Conservation (phyloP, 2,888 invertebrate species). For the Drosophila sordidula region DNA sequence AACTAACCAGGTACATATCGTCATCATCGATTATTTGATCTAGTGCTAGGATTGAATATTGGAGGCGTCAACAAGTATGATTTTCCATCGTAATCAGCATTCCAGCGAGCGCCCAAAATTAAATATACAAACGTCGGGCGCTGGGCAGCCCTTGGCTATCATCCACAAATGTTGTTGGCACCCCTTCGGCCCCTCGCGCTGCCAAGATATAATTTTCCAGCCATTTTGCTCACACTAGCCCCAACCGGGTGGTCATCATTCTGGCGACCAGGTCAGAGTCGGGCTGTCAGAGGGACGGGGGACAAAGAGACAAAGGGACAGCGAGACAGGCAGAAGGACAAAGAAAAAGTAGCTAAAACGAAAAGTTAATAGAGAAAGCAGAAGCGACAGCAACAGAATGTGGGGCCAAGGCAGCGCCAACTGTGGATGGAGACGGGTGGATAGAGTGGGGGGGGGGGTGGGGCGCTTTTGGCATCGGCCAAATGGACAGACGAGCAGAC, state of each 20-base stretch:
- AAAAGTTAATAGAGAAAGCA: slow-evolving; percentile 81
- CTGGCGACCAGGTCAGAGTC: slow-evolving; percentile 74
- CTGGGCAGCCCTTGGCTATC: slow-evolving; percentile 43
- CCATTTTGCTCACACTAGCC: slow-evolving; percentile 45
- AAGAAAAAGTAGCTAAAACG: slow-evolving; percentile 79
- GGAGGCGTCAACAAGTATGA: slow-evolving; percentile 15
- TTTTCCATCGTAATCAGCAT: slow-evolving; percentile 27
- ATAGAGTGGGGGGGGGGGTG: background rate
- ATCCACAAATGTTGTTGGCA: slow-evolving; percentile 40
- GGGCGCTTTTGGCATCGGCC: slow-evolving; percentile 50
- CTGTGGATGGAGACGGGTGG: slow-evolving; percentile 13
- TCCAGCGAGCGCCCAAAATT: slow-evolving; percentile 32
- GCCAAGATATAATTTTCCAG: slow-evolving; percentile 49
- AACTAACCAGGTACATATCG: too few relatives aligned
- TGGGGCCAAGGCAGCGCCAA: slow-evolving; percentile 72
- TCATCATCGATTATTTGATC: too few relatives aligned
- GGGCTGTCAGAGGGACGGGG: slow-evolving; percentile 43
- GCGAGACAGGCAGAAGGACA: slow-evolving; percentile 52
- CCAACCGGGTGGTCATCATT: slow-evolving; percentile 67
- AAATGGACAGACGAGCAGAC: slow-evolving; percentile 58
- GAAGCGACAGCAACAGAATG: slow-evolving; percentile 68
- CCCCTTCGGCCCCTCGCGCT: background rate
- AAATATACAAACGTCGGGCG: slow-evolving; percentile 38
- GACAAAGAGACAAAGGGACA: slow-evolving; percentile 13
- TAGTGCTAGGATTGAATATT: slow-evolving; percentile 6